Conservation (phyloP, 2,797 vertebrate species). For the Micromesistius poutassou region DNA sequence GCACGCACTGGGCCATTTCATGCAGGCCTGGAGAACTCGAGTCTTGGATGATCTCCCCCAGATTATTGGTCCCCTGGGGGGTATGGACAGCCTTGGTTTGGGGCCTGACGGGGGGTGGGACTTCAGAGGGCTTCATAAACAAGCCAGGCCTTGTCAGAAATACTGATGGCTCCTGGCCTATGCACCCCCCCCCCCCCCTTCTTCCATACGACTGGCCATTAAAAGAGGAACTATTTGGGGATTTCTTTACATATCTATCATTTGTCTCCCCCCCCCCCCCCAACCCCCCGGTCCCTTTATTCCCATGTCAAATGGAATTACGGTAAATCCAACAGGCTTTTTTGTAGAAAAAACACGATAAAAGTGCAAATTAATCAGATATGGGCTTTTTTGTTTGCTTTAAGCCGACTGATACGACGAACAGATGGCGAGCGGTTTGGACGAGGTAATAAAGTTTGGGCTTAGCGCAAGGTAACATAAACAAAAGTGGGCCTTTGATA, state of each 20-base stretch:
- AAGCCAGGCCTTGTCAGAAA: conserved; percentile 58
- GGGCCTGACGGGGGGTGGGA: conserved; percentile 27
- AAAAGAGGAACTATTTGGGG: conserved; percentile 55
- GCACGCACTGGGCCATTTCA: conserved; percentile 48
- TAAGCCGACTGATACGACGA: conserved; percentile 61
- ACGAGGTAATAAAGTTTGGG: conserved; percentile 58
- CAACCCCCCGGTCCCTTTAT: conserved; percentile 56
- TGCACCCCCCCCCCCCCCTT: not conserved
- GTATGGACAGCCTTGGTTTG: conserved; percentile 42
- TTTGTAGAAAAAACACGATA: conserved; percentile 53
- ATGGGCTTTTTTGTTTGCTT: conserved; percentile 31
- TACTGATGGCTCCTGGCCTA: conserved; percentile 46
- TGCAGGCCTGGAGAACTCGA: conserved; percentile 41
- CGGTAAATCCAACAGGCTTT: conserved; percentile 53
- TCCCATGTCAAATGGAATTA: conserved; percentile 67
- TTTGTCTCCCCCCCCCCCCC: conserved; percentile 45
- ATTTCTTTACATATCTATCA: conserved; percentile 65
- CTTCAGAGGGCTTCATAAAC: conserved; percentile 64
- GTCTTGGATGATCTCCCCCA: conserved; percentile 57
- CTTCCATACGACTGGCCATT: conserved; percentile 45
- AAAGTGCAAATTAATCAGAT: conserved; percentile 65
- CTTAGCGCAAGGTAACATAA: conserved; percentile 63
- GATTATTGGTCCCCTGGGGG: conserved; percentile 50
- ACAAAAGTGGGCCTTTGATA: conserved; percentile 62
- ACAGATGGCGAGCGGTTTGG: conserved; percentile 61